These are phyloP conservation scores for Syncerus caffer DNA, from an alignment of 2,797 vertebrate genomes.

Conservation along the genomic window DNA sequence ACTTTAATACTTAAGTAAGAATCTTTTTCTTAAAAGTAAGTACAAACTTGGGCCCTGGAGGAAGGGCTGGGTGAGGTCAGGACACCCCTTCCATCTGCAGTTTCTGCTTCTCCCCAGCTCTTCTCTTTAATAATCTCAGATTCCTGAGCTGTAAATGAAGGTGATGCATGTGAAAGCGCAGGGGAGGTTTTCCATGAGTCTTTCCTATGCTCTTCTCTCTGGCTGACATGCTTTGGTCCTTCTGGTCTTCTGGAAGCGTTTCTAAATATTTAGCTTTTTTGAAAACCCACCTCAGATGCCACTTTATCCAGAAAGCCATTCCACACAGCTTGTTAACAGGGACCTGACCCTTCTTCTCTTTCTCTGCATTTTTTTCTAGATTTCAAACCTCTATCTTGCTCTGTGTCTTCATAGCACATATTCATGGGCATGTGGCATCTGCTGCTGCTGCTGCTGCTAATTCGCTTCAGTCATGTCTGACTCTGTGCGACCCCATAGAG, in stretches of 20 bases:
- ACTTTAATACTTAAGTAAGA: not conserved
- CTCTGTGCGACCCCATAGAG: too few relatives aligned
- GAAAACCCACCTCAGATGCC: not conserved
- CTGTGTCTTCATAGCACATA: not conserved
- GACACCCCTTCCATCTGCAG: fast-evolving
- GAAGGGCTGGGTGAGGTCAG: not conserved
- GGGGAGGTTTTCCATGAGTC: not conserved
- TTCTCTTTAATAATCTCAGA: not conserved
- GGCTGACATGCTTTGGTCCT: not conserved
- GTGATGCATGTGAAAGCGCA: not conserved
- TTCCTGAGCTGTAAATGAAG: not conserved
- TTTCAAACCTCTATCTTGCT: too few relatives aligned
- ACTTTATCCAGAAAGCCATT: not conserved
- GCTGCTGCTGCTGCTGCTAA: too few relatives aligned
- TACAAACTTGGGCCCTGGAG: not conserved
- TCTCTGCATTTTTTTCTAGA: not conserved
- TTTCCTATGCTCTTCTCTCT: not conserved
- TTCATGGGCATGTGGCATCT: not conserved
- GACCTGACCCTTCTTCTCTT: not conserved
- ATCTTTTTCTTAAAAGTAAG: not conserved
- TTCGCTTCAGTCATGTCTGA: too few relatives aligned
- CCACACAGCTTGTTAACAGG: not conserved
- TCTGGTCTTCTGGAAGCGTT: not conserved
- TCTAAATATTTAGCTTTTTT: not conserved
- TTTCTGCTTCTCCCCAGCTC: not conserved